Conservation (phyloP, 2,113 vertebrate species). For the Rhipidura dahli region DNA sequence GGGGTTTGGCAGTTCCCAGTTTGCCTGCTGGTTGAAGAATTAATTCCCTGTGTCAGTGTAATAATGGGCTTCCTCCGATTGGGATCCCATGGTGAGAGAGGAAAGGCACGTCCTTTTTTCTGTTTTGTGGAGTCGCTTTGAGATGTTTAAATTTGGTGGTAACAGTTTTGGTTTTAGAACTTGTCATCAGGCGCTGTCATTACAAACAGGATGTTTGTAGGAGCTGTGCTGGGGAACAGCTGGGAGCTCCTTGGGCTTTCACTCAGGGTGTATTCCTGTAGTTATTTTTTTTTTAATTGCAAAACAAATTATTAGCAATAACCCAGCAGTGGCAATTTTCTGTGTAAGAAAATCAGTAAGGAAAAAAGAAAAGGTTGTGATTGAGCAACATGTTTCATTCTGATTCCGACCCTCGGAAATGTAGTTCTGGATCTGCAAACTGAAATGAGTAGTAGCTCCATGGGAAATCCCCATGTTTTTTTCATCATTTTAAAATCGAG, state of each 20-base stretch:
- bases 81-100: not conserved
- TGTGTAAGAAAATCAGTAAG: not conserved
- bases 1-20: not conserved
- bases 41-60: not conserved
- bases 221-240: not conserved
- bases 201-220: constrained; percentile 57
- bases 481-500: not conserved
- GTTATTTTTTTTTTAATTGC: not conserved
- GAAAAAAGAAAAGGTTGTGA: not conserved
- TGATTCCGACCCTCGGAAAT: rapidly evolving
- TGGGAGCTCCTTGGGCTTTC: constrained; percentile 13
- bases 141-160: constrained; percentile 57
- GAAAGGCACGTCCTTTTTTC: not conserved
- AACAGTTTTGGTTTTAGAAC: constrained; percentile 48
- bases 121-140: not conserved
- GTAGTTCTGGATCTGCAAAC: not conserved
- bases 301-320: not conserved
- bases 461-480: not conserved
- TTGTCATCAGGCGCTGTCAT: not conserved
- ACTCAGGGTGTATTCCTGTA: not conserved
- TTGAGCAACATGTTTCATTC: not conserved
- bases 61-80: not conserved
- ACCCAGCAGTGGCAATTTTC: not conserved
- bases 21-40: not conserved
- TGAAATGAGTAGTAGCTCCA: rapidly evolving